Conservation (phyloP, 2,797 vertebrate species). For the Micrastur ruficollis region DNA sequence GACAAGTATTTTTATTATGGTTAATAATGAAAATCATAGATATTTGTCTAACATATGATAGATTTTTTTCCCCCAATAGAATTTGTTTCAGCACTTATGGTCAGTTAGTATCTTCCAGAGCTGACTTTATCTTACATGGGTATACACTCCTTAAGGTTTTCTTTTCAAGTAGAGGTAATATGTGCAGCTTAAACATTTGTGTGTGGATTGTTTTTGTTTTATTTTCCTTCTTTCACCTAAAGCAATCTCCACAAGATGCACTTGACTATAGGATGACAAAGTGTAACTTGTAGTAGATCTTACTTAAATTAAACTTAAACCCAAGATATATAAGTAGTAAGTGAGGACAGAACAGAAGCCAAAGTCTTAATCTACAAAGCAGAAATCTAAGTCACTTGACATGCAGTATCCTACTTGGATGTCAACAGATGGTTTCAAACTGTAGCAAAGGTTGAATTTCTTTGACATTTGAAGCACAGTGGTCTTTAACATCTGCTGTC, state of each 20-base stretch:
- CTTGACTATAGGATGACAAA: neutral
- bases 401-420: neutral
- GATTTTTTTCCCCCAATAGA: accelerated
- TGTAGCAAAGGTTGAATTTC: slow-evolving; percentile 45
- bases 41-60: neutral
- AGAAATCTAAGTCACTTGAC: slow-evolving; percentile 16
- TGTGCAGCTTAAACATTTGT: neutral
- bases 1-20: neutral
- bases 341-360: neutral
- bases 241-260: neutral
- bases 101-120: neutral
- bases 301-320: slow-evolving; percentile 1
- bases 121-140: neutral
- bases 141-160: neutral
- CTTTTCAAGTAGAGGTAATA: neutral
- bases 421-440: slow-evolving; percentile 55
- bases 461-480: slow-evolving; percentile 59
- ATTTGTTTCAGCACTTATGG: neutral
- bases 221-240: neutral
- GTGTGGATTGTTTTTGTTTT: neutral
- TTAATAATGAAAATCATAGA: neutral
- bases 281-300: neutral
- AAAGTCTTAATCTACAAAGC: neutral
- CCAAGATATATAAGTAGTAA: neutral
- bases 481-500: slow-evolving; percentile 53